Percentiles rank a stretch among this genome's conserved stretches.
Evolutionary conservation across 37 sponge, comb jelly and placozoan species (phyloP).

Genomic region (Spongilla lacustris): DNA sequence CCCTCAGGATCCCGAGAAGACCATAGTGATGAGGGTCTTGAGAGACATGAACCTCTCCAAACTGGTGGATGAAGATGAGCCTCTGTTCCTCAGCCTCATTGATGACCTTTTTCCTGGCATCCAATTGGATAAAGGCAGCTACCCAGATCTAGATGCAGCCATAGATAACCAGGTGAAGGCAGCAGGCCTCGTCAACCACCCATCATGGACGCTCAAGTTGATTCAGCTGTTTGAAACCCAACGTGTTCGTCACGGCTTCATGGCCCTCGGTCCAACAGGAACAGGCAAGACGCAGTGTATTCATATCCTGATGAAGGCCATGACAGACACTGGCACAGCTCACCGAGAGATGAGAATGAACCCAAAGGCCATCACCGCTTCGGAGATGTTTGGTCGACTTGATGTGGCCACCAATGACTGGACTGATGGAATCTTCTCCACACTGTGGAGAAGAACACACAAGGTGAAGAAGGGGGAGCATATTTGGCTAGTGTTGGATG

Average conservation of each 20-base stretch:
- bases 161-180: constrained; percentile 82
- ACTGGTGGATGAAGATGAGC: constrained; percentile 99
- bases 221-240: constrained; percentile 99
- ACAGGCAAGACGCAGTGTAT: constrained; percentile 97
- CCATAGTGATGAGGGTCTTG: constrained; percentile 97
- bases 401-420: constrained; percentile 99
- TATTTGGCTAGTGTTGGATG: constrained; percentile 97
- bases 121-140: constrained; percentile 83
- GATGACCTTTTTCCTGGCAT: constrained; percentile 98
- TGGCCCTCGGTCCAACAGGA: constrained; percentile 97
- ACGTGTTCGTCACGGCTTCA: constrained; percentile 96
- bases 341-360: constrained; percentile 99
- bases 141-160: constrained; percentile 93
- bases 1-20: constrained; percentile 90
- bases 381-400: constrained; percentile 98
- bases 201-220: constrained; percentile 94
- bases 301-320: constrained; percentile 91
- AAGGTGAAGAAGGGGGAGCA: constrained; percentile 97
- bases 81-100: constrained; percentile 96
- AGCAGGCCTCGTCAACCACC: constrained; percentile 93
- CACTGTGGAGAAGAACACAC: constrained; percentile 96
- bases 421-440: constrained; percentile 99
- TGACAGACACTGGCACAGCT: constrained; percentile 87
- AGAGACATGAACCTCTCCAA: constrained; percentile 99
- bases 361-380: constrained; percentile 98